These are phyloP conservation scores for Mesaphorura yosii DNA, from an alignment of 1,140 invertebrate species.

Conservation along the genomic window DNA sequence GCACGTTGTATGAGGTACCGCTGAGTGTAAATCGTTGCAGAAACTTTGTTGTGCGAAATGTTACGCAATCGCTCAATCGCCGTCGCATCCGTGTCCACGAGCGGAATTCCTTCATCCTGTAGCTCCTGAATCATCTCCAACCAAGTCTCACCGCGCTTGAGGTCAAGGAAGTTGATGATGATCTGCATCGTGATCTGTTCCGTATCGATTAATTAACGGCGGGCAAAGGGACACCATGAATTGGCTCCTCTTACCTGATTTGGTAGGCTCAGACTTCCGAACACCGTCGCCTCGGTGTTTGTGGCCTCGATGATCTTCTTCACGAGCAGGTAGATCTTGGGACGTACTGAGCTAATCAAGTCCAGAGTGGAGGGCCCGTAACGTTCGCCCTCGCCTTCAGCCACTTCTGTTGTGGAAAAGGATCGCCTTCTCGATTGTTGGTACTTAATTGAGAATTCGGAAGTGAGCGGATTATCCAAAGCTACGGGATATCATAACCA, in stretches of 20 bases:
- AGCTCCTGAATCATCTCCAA: slow-evolving; percentile 23
- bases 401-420: background rate
- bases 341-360: slow-evolving; percentile 16
- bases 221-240: too few relatives aligned
- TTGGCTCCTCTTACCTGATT: slow-evolving; percentile 20
- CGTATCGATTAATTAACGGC: slow-evolving; percentile 9
- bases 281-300: slow-evolving; percentile 24
- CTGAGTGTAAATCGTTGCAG: slow-evolving; percentile 23
- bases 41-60: slow-evolving; percentile 21
- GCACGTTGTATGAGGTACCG: slow-evolving; percentile 15
- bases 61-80: background rate
- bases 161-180: slow-evolving; percentile 28
- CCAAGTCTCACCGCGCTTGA: slow-evolving; percentile 25
- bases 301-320: slow-evolving; percentile 21
- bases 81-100: slow-evolving; percentile 4
- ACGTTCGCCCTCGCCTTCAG: background rate
- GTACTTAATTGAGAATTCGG: slow-evolving; percentile 18
- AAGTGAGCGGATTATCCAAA: slow-evolving; percentile 19
- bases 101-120: background rate
- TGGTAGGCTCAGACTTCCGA: slow-evolving; percentile 18
- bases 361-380: slow-evolving; percentile 18
- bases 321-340: slow-evolving; percentile 24
- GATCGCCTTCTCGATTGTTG: too few relatives aligned
- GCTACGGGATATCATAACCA: slow-evolving; percentile 23
- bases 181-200: slow-evolving; percentile 29